Base-by-base conservation (phyloP, 2,113 vertebrate species). In the Argyrosomus japonicus region DNA sequence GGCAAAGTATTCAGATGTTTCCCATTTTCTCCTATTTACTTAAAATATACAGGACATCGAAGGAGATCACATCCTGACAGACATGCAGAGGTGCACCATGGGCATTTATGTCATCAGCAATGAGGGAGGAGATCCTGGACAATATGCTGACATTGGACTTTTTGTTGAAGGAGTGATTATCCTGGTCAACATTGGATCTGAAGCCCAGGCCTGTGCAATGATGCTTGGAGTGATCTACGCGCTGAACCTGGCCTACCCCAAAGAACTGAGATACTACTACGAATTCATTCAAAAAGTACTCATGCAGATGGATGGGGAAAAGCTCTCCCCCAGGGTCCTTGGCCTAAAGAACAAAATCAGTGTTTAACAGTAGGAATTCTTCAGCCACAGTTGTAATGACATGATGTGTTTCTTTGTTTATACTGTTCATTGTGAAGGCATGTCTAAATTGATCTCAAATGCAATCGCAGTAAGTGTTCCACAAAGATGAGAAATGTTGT, bases 221-320 rank as follows among this genome's bases (percentile, higher is more conserved):
- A 72, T 58, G 9, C 69, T 40, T 14, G 51, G 70, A 54, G 19
- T 72, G 15, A 27, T 53, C 14, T 69, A 64, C 11, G 62, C 47
- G 19, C 5, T 29, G 23, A 68, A 68, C 65, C 25, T 68, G 65
- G 65, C 65, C 7, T 51, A 51, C 47, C 65, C 65, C 25, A 51
- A 51, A 17, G 65, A 68, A 48, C 47, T 68, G 7, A 51, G 12
- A 18, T 1, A 48, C 23, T 67, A 14, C 6, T 48, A 27, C 21
- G 10, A 71, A 40, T 70, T 70, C 51, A 71, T 71, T 25, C 51
- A 71, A 3, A 56, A 71, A 36, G 68, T 70, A 11, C 51, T 56
- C 50, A 32, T 54, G 50, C 50, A 40, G 12, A 54, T 54, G 50
- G 50, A 54, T 40, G 19, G 27, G 14, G 51, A 70, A 56, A 54